phyloP scores from a whole-genome alignment of 2,113 vertebrate genomes.

The Pao palembangensis region DNA sequence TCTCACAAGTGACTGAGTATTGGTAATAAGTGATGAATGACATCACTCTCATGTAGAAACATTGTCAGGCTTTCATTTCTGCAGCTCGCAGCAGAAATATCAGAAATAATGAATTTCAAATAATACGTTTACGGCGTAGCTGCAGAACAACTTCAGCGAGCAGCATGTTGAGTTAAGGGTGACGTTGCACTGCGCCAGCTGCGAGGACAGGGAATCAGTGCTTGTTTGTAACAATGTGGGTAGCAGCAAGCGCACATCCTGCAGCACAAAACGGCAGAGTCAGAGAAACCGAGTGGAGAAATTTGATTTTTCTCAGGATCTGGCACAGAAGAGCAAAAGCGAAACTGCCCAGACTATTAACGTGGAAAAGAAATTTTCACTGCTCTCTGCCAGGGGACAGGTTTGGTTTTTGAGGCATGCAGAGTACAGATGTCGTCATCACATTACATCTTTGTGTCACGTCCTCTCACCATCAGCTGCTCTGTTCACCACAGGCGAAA shows the following conservation, averaged over 20 bases:
- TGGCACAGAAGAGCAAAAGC: slow-evolving; percentile 1
- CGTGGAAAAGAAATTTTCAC: not conserved
- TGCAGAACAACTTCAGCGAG: not conserved
- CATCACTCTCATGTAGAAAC: not conserved
- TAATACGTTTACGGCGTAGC: not conserved
- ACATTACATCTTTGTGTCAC: too few species aligned
- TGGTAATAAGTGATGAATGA: not conserved
- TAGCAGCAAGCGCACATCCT: slow-evolving; percentile 18
- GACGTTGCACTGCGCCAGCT: not conserved
- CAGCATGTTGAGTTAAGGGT: not conserved
- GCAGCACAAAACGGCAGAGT: slow-evolving; percentile 11
- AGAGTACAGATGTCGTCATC: too few species aligned
- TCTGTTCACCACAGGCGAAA: too few species aligned
- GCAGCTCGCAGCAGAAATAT: not conserved
- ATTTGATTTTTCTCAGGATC: slow-evolving; percentile 9
- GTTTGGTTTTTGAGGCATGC: too few species aligned
- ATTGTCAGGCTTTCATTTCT: not conserved
- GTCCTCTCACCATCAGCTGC: too few species aligned
- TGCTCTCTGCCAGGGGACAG: too few species aligned
- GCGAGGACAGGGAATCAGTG: slow-evolving; percentile 20
- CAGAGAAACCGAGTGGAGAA: slow-evolving; percentile 1
- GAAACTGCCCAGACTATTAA: not conserved
- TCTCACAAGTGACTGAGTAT: not conserved
- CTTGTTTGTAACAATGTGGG: slow-evolving; percentile 30
- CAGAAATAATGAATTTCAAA: not conserved